Conservation (phyloP, 2,888 invertebrate genomes). For the Petrolisthes cinctipes region DNA sequence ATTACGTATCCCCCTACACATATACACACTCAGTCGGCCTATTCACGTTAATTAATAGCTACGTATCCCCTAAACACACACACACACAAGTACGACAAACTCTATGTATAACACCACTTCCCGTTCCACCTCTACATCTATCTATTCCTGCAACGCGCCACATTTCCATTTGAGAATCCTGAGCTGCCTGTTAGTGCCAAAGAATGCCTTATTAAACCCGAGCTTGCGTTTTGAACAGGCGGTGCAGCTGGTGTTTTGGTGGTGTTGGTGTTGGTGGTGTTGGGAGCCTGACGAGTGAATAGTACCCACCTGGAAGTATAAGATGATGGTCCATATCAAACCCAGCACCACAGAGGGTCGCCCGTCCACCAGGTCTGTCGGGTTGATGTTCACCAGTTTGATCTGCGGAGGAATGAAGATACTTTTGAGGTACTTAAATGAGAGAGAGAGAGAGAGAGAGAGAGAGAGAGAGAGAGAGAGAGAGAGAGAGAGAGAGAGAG, state of each 20-base stretch:
- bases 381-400: constrained; percentile 97
- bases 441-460: not conserved
- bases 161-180: constrained; percentile 34
- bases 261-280: constrained; percentile 37
- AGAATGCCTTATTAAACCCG: constrained; percentile 33
- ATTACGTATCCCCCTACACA: no score
- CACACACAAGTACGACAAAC: no score
- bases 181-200: constrained; percentile 15
- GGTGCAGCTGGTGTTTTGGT: constrained; percentile 29
- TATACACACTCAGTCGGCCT: no score
- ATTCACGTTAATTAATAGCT: no score
- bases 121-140: no score
- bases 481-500: constrained; percentile 35
- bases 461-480: not conserved
- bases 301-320: constrained; percentile 93
- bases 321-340: constrained; percentile 97
- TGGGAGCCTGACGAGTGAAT: constrained; percentile 30
- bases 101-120: no score
- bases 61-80: no score
- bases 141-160: constrained; percentile 15
- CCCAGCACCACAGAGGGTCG: constrained; percentile 96
- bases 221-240: constrained; percentile 35
- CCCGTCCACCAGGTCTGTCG: constrained; percentile 96
- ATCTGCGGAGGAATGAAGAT: constrained; percentile 74
- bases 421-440: not conserved